Conservation (phyloP, 2,113 vertebrate genomes). For the Triplophysa rosa region DNA sequence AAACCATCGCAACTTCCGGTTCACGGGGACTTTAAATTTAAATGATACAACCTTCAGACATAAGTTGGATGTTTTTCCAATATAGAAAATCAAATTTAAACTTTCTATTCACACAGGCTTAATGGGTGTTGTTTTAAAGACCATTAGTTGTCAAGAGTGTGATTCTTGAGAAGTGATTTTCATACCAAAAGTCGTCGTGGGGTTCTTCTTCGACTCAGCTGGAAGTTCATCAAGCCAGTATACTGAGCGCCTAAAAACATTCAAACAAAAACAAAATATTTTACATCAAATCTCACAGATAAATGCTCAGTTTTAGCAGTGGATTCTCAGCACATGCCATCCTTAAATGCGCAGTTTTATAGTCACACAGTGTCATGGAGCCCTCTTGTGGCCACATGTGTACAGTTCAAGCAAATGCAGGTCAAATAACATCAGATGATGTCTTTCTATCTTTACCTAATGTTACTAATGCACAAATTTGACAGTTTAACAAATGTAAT, state of each 20-base stretch:
- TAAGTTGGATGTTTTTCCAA: too few species aligned
- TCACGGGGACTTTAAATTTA: too few species aligned
- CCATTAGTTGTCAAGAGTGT: too few species aligned
- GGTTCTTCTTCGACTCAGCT: slow-evolving; percentile 22
- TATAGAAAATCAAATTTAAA: too few species aligned
- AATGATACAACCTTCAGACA: too few species aligned
- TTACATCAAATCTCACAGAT: background rate
- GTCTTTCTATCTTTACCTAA: too few species aligned
- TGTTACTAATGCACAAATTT: too few species aligned
- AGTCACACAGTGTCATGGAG: background rate
- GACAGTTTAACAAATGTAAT: too few species aligned
- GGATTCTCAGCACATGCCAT: background rate
- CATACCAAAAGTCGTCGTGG: slow-evolving; percentile 58
- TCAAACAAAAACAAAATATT: slow-evolving; percentile 1
- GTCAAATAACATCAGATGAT: too few species aligned
- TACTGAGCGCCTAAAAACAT: slow-evolving; percentile 64
- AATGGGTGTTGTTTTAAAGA: too few species aligned
- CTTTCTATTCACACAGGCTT: too few species aligned
- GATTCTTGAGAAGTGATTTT: background rate
- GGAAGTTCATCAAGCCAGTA: slow-evolving; percentile 72
- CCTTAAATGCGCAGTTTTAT: background rate
- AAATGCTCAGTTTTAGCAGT: background rate
- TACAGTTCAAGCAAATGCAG: background rate
- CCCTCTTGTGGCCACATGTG: background rate
- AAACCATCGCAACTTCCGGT: too few species aligned